A percentile compares a stretch with the other conserved stretches of the same genome.
phyloP scores from a whole-genome alignment of 1,140 invertebrate species.

The Eurosta solidaginis region DNA sequence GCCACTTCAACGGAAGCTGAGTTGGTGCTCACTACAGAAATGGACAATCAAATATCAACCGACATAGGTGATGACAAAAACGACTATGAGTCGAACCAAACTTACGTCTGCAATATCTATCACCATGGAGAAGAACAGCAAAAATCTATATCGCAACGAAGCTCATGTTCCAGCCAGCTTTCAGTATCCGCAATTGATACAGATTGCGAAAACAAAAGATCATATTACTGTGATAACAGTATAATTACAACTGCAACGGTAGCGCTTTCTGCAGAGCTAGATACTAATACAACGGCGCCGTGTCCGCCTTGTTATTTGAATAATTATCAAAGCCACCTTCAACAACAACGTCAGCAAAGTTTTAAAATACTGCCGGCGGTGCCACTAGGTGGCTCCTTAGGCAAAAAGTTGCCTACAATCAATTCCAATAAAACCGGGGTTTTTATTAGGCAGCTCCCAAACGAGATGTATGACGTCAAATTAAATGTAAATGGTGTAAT shows the following conservation, averaged over 20 bases:
- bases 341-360: background rate
- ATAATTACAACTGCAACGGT: conserved; percentile 11
- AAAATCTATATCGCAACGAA: conserved; percentile 25
- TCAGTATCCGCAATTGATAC: conserved; percentile 33
- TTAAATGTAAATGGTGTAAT: conserved; percentile 30
- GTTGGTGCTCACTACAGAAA: background rate
- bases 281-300: background rate
- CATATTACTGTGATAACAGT: conserved; percentile 32
- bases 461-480: conserved; percentile 52
- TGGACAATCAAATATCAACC: background rate
- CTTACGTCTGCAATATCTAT: conserved; percentile 35
- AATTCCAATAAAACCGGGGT: conserved; percentile 51
- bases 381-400: conserved; percentile 45
- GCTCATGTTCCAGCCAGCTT: conserved; percentile 35
- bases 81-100: background rate
- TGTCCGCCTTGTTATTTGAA: conserved; percentile 41
- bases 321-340: conserved; percentile 40
- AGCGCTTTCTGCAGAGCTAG: conserved; percentile 33
- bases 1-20: conserved; percentile 1
- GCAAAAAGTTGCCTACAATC: conserved; percentile 57
- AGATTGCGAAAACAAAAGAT: conserved; percentile 50
- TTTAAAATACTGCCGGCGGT: conserved; percentile 44
- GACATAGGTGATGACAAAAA: background rate
- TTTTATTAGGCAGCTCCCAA: conserved; percentile 54
- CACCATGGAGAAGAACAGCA: background rate